These are phyloP conservation scores for Cataglyphis rosenhaueri DNA, from an alignment of 2,888 invertebrate species.

Conservation along the genomic window DNA sequence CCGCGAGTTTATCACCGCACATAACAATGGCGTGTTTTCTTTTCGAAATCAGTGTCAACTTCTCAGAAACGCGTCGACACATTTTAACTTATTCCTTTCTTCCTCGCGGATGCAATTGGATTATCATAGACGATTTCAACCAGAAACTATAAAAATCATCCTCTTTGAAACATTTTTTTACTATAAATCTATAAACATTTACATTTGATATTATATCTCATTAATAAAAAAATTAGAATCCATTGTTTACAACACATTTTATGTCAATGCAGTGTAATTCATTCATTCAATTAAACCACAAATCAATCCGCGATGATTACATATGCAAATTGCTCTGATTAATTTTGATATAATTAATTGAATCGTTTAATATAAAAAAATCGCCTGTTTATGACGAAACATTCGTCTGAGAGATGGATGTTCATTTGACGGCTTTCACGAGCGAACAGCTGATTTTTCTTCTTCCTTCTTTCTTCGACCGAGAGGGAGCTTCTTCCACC, in stretches of 20 bases:
- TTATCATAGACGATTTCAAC: not conserved
- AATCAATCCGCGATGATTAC: not conserved
- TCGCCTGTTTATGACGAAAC: constrained; percentile 58
- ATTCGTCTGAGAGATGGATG: constrained; percentile 45
- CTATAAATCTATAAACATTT: not conserved
- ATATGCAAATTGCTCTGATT: not conserved
- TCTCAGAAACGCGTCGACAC: constrained; percentile 35
- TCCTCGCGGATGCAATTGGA: not conserved
- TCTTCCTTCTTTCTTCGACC: constrained; percentile 66
- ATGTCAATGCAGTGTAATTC: not conserved
- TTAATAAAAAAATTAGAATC: not conserved
- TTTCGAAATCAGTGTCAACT: not conserved
- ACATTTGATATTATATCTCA: not conserved
- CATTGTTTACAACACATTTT: not conserved
- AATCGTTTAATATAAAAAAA: not conserved
- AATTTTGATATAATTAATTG: not conserved
- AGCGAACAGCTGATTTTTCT: constrained; percentile 81
- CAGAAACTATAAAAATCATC: not conserved
- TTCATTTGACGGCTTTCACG: constrained; percentile 79
- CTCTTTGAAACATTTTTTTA: not conserved
- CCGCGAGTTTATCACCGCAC: constrained; percentile 16
- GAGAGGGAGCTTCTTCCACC: constrained; percentile 66
- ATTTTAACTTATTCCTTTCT: constrained; percentile 9
- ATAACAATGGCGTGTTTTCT: constrained; percentile 33
- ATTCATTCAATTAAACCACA: not conserved